phyloP scores from a whole-genome alignment of 2,888 invertebrate species.

The Watsonalla cultraria region DNA sequence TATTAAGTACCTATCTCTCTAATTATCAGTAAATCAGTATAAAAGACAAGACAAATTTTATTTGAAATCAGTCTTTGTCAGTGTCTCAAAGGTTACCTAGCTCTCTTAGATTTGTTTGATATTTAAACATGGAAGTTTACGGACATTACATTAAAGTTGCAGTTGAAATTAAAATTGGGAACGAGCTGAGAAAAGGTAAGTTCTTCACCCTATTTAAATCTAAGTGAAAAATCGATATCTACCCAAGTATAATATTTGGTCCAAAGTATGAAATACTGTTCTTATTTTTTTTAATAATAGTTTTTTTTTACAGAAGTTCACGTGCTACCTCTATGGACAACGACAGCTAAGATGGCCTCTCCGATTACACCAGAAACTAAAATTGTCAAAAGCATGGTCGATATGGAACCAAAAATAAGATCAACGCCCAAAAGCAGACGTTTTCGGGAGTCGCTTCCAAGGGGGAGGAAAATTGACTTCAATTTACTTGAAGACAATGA shows the following conservation, averaged over 20 bases:
- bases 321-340: neutral
- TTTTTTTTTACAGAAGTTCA: conserved; percentile 9
- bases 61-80: no score
- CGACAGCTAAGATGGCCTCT: neutral
- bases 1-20: no score
- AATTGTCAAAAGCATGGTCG: neutral
- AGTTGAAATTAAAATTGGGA: neutral
- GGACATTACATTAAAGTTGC: neutral
- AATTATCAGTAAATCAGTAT: no score
- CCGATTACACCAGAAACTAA: neutral
- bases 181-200: neutral
- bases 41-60: no score
- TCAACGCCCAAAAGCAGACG: conserved; percentile 21
- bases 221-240: no score
- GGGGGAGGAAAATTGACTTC: conserved; percentile 23
- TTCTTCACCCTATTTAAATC: neutral
- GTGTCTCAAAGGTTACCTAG: no score
- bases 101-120: neutral
- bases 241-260: no score
- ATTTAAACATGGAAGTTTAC: neutral
- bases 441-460: conserved; percentile 13
- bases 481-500: conserved; percentile 23
- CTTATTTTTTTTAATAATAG: no score
- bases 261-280: no score
- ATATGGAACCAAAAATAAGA: neutral